phyloP scores from a whole-genome alignment of 2,797 vertebrate genomes.

The Pseudochaenichthys georgianus region DNA sequence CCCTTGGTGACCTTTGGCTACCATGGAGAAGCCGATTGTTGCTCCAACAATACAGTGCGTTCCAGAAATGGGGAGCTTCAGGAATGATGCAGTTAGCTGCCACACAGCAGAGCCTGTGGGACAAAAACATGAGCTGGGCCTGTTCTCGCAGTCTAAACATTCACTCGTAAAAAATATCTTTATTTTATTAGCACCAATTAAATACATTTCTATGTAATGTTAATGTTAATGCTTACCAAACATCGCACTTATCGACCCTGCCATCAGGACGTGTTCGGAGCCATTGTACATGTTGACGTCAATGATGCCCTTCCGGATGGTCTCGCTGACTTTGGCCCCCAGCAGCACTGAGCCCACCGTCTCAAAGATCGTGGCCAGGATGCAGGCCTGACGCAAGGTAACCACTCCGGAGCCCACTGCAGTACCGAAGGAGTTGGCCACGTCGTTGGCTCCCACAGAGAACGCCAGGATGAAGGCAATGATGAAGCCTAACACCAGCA shows the following conservation, averaged over 20 bases:
- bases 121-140: conserved; percentile 33
- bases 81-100: conserved; percentile 94
- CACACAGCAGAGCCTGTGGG: conserved; percentile 94
- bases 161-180: not conserved
- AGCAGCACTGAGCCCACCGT: conserved; percentile 94
- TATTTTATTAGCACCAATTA: not conserved
- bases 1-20: conserved; percentile 91
- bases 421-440: conserved; percentile 97
- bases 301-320: conserved; percentile 94
- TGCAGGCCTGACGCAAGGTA: conserved; percentile 93
- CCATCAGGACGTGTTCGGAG: conserved; percentile 88
- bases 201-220: not conserved
- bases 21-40: conserved; percentile 96
- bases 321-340: conserved; percentile 96
- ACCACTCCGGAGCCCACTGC: conserved; percentile 97
- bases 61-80: conserved; percentile 97
- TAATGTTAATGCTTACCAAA: conserved; percentile 83
- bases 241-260: conserved; percentile 95
- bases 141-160: not conserved
- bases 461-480: conserved; percentile 97
- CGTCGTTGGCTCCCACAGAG: conserved; percentile 97
- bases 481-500: conserved; percentile 92
- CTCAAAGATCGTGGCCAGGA: conserved; percentile 94
- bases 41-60: conserved; percentile 98
- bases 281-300: conserved; percentile 91